Conservation (phyloP, 1,140 invertebrate genomes). For the Conopomorpha cramerella region DNA sequence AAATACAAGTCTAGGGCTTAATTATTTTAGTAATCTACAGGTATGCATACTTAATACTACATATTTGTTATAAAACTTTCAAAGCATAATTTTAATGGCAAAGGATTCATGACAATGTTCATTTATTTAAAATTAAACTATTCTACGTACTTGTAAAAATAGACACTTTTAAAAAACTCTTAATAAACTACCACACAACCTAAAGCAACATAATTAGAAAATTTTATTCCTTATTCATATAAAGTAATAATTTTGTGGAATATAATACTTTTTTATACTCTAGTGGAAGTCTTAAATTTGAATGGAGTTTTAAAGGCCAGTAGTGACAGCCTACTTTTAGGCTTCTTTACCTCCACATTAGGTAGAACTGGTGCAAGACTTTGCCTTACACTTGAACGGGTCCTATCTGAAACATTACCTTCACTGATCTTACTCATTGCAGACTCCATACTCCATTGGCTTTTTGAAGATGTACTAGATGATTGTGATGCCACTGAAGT, state of each 20-base stretch:
- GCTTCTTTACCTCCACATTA: conserved; percentile 29
- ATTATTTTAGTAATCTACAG: conserved; percentile 3
- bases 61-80: not conserved
- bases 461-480: conserved; percentile 17
- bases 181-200: not conserved
- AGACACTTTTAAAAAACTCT: too few species aligned
- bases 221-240: too few species aligned
- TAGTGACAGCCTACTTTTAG: conserved; percentile 41
- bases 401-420: conserved; percentile 15
- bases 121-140: too few species aligned
- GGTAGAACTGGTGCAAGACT: conserved; percentile 18
- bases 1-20: too few species aligned
- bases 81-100: too few species aligned
- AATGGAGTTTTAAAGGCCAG: conserved; percentile 56
- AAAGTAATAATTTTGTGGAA: too few species aligned
- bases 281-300: conserved; percentile 43
- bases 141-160: too few species aligned
- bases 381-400: conserved; percentile 17
- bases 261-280: too few species aligned
- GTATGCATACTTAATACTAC: not conserved
- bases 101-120: too few species aligned
- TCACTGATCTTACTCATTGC: conserved; percentile 15
- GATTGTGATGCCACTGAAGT: conserved; percentile 12
- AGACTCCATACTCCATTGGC: conserved; percentile 25
- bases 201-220: too few species aligned